Evolutionary conservation across 2,113 vertebrate genomes (phyloP).

Genomic region (Addax nasomaculatus): DNA sequence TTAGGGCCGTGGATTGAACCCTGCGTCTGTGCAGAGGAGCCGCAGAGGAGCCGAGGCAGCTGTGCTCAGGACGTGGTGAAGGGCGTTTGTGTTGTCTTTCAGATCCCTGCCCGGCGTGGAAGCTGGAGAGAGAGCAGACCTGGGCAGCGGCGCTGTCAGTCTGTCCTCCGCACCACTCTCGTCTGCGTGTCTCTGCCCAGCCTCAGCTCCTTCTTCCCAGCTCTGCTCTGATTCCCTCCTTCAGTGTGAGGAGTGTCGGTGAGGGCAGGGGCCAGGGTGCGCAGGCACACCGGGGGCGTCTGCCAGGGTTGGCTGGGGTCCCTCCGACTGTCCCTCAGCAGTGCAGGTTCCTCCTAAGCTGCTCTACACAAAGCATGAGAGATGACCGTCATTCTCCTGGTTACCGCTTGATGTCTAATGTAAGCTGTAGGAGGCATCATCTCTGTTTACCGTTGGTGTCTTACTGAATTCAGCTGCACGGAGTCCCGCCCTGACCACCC

Average conservation of each 20-base stretch:
- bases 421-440: accelerated
- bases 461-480: accelerated
- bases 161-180: accelerated
- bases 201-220: not conserved
- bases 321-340: not conserved
- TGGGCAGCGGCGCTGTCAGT: not conserved
- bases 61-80: accelerated
- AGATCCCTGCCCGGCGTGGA: not conserved
- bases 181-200: not conserved
- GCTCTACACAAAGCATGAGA: not conserved
- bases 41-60: not conserved
- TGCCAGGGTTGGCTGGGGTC: not conserved
- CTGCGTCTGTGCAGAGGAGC: not conserved
- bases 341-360: not conserved
- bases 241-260: accelerated
- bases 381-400: accelerated
- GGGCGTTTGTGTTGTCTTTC: not conserved
- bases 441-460: not conserved
- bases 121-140: not conserved
- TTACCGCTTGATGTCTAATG: accelerated
- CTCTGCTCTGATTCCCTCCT: not conserved
- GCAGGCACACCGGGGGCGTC: not conserved
- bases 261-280: not conserved
- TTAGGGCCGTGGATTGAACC: not conserved
- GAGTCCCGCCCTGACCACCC: accelerated